Evolutionary conservation across 2,113 vertebrate genomes (phyloP).

Genomic region (Tachysurus vachellii): DNA sequence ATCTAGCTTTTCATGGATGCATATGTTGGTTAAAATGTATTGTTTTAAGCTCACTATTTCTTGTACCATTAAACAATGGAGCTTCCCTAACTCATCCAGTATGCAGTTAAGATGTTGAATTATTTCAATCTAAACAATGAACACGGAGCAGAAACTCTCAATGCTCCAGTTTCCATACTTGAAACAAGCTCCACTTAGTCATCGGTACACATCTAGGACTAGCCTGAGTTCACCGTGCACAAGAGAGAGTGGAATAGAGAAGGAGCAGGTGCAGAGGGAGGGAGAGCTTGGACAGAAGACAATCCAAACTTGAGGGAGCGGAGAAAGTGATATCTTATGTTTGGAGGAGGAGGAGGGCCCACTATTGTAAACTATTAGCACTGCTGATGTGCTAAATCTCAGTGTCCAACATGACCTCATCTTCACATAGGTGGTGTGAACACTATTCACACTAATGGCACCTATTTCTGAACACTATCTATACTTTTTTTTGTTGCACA

Average conservation of each 20-base stretch:
- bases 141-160: neutral
- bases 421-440: neutral
- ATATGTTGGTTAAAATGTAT: neutral
- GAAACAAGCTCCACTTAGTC: neutral
- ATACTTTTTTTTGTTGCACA: neutral
- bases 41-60: neutral
- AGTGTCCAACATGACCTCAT: neutral
- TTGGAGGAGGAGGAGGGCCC: neutral
- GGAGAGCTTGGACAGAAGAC: neutral
- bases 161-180: neutral
- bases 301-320: too few species aligned
- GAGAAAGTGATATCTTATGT: neutral
- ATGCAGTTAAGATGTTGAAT: neutral
- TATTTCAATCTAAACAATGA: constrained; percentile 5
- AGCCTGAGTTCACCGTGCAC: neutral
- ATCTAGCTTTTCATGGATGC: neutral
- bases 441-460: constrained; percentile 23
- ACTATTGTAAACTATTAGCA: constrained; percentile 45
- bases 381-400: constrained; percentile 21
- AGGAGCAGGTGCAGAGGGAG: neutral
- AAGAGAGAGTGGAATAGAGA: neutral
- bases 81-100: neutral
- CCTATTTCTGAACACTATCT: neutral
- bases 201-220: neutral
- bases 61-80: neutral